Evolutionary conservation across 53 echinoderm and acorn worm genomes (phyloP).

Genomic region (Echinarachnius parma): DNA sequence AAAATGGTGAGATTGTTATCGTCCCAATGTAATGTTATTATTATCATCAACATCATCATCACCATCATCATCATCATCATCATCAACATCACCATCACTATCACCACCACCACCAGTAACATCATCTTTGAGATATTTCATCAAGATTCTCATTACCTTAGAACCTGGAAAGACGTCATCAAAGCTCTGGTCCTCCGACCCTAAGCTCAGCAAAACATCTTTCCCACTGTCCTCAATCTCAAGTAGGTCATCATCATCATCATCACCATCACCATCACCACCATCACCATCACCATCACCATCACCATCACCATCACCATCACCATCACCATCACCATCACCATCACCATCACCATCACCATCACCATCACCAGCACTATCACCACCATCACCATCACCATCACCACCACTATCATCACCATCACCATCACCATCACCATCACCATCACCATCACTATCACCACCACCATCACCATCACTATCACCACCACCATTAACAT

Average conservation of each 20-base stretch:
- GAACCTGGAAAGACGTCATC: slow-evolving; percentile 26
- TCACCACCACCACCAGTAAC: not conserved
- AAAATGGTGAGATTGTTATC: too few species aligned
- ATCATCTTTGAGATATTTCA: too few species aligned
- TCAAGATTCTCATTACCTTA: slow-evolving; percentile 3
- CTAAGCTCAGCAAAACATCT: slow-evolving; percentile 28
- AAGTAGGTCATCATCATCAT: not conserved
- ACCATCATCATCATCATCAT: slow-evolving; percentile 11
- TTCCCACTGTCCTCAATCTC: slow-evolving; percentile 41
- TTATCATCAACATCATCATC: not conserved
- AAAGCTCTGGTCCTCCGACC: slow-evolving; percentile 27
- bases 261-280: not conserved
- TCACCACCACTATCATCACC: slow-evolving; percentile 1
- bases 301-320: not conserved
- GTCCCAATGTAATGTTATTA: too few species aligned
- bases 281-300: not conserved
- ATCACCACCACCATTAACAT: too few species aligned
- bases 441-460: not conserved
- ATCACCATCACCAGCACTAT: slow-evolving; percentile 4
- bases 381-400: slow-evolving; percentile 13
- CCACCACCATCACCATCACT: slow-evolving; percentile 1
- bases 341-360: slow-evolving; percentile 16
- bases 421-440: not conserved
- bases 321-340: slow-evolving; percentile 9
- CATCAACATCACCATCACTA: slow-evolving; percentile 6